A percentile compares a stretch with the other conserved stretches of the same genome.
Evolutionary conservation across 1,140 invertebrate genomes (phyloP).

Genomic region (Pomacea maculata): DNA sequence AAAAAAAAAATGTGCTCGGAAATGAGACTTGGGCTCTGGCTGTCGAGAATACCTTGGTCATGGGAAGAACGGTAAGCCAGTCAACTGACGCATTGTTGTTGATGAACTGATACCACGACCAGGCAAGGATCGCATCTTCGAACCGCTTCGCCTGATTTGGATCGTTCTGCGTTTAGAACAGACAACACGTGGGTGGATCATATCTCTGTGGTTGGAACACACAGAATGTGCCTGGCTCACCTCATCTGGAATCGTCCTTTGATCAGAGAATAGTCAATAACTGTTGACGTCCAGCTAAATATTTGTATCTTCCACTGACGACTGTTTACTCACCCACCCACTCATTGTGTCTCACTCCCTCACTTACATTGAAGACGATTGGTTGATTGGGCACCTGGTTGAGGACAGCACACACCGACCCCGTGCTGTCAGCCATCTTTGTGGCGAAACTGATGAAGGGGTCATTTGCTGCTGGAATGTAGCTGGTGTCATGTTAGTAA

Average conservation of each 20-base stretch:
- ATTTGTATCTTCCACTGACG: too few species aligned
- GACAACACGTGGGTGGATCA: too few species aligned
- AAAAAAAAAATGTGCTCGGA: too few species aligned
- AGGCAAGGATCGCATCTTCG: conserved; percentile 42
- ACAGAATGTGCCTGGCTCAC: too few species aligned
- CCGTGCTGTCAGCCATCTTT: conserved; percentile 45
- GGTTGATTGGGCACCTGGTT: conserved; percentile 55
- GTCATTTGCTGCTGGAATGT: conserved; percentile 39
- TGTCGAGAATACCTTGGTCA: conserved; percentile 40
- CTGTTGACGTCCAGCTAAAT: too few species aligned
- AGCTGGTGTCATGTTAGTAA: conserved; percentile 23
- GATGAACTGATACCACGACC: conserved; percentile 43
- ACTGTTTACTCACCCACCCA: too few species aligned
- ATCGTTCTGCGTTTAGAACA: conserved; percentile 32
- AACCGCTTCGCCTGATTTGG: conserved; percentile 27
- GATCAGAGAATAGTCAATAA: too few species aligned
- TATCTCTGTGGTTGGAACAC: too few species aligned
- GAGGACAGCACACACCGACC: conserved; percentile 42
- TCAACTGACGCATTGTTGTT: conserved; percentile 19
- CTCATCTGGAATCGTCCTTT: too few species aligned
- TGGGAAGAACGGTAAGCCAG: conserved; percentile 39
- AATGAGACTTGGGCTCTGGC: not conserved
- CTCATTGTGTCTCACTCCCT: too few species aligned
- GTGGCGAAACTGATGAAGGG: conserved; percentile 44
- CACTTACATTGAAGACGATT: conserved; percentile 47